Conservation (phyloP, 2,113 vertebrate species). For the Regulus satrapa region DNA sequence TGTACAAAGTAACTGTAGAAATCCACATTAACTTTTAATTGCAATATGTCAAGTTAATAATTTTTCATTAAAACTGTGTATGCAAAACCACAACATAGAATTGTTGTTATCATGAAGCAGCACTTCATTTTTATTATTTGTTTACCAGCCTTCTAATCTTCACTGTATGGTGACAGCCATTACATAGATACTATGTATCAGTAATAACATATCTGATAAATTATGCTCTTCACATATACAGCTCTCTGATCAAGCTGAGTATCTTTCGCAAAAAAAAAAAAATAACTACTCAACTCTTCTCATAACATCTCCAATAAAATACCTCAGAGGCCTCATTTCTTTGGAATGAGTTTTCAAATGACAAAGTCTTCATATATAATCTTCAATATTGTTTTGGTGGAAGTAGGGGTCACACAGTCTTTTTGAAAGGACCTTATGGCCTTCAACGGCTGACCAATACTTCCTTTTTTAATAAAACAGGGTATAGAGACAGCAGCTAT, state of each 20-base stretch:
- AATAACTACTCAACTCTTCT: neutral
- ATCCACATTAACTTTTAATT: slow-evolving; percentile 27
- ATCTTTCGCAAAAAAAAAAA: slow-evolving; percentile 5
- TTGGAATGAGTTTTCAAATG: neutral
- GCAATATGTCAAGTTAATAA: slow-evolving; percentile 37
- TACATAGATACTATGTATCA: neutral
- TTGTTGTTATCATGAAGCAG: slow-evolving; percentile 38
- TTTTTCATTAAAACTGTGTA: slow-evolving; percentile 52
- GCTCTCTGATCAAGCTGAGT: slow-evolving; percentile 25
- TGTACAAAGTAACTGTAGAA: neutral
- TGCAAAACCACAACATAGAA: slow-evolving; percentile 45
- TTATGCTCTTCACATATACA: neutral
- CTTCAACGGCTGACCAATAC: neutral
- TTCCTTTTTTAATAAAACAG: neutral
- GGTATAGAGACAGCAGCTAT: neutral
- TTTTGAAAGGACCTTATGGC: neutral
- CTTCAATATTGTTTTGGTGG: neutral
- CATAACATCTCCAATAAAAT: neutral
- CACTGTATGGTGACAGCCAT: slow-evolving; percentile 1
- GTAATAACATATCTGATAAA: slow-evolving; percentile 13
- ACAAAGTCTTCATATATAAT: neutral
- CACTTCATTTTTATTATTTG: slow-evolving; percentile 56
- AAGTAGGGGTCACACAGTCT: neutral
- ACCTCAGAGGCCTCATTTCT: neutral
- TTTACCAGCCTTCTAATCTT: slow-evolving; percentile 47